These are phyloP conservation scores for Eupithecia insigniata DNA, from an alignment of 2,888 invertebrate species.

Conservation along the genomic window DNA sequence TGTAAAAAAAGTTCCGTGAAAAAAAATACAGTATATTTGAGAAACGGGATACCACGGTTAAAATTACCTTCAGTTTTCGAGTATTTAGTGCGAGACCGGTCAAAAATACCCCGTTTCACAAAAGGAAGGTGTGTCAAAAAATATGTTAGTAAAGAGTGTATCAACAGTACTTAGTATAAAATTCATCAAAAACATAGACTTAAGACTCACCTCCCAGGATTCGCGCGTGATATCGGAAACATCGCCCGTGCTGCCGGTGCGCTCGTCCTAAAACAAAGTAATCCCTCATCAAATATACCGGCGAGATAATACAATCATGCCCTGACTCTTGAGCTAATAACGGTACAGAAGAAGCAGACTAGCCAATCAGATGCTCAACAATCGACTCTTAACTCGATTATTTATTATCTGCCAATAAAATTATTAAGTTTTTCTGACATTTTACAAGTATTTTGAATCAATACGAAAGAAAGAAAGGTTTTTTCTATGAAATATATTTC, in stretches of 20 bases:
- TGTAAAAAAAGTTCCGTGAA: constrained; percentile 62
- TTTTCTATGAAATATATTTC: too few relatives aligned
- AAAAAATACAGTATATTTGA: not conserved
- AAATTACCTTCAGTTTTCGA: not conserved
- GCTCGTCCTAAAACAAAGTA: constrained; percentile 74
- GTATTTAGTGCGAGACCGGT: not conserved
- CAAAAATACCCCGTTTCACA: constrained; percentile 10
- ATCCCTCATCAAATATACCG: constrained; percentile 39
- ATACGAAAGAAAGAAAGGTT: too few relatives aligned
- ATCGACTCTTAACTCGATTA: too few relatives aligned
- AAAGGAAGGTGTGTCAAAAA: constrained; percentile 16
- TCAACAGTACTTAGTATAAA: not conserved
- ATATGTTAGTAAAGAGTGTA: constrained; percentile 39
- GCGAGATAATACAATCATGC: not conserved
- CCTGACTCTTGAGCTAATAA: constrained; percentile 1
- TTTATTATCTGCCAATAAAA: too few relatives aligned
- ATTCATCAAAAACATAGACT: not conserved
- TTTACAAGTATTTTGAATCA: too few relatives aligned
- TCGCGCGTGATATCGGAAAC: constrained; percentile 92
- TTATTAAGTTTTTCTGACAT: too few relatives aligned
- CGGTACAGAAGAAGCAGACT: not conserved
- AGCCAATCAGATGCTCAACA: not conserved
- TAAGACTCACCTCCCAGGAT: constrained; percentile 95
- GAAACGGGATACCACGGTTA: not conserved
- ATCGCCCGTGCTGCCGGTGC: constrained; percentile 88